These are phyloP conservation scores for Phrynocephalus forsythii DNA, from an alignment of 2,797 vertebrate genomes.

Conservation along the genomic window DNA sequence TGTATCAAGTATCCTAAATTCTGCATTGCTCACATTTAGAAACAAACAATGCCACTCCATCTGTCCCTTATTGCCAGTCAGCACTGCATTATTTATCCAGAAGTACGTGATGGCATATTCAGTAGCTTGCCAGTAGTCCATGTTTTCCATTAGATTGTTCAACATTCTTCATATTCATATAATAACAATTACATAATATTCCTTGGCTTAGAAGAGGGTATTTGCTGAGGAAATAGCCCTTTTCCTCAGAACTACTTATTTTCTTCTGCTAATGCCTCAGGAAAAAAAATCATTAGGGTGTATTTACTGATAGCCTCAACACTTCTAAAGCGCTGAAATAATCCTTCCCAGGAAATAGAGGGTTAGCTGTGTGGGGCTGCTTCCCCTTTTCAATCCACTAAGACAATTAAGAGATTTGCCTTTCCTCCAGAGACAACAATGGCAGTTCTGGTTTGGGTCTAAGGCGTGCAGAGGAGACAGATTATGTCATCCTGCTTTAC, in stretches of 20 bases:
- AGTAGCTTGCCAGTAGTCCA: conserved; percentile 15
- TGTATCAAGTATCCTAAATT: conserved; percentile 32
- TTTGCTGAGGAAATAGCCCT: neutral
- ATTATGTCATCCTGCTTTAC: conserved; percentile 28
- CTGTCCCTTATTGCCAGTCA: neutral
- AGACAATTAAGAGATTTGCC: conserved; percentile 10
- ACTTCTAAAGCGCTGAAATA: conserved; percentile 6
- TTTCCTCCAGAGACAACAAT: conserved; percentile 29
- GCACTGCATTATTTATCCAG: neutral
- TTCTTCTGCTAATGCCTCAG: neutral
- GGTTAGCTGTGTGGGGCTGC: neutral
- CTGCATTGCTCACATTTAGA: conserved; percentile 31
- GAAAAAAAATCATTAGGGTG: conserved; percentile 4
- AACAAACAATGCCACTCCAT: neutral
- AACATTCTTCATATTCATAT: neutral
- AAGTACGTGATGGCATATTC: neutral
- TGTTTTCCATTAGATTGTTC: neutral
- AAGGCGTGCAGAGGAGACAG: conserved; percentile 2
- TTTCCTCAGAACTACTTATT: neutral
- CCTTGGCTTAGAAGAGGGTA: neutral
- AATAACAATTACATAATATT: neutral
- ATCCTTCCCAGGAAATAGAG: neutral
- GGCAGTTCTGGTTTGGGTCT: neutral
- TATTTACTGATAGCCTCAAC: neutral
- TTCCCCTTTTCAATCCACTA: neutral